Evolutionary conservation across 1,140 invertebrate genomes (phyloP).

Genomic region (Hypothenemus hampei): DNA sequence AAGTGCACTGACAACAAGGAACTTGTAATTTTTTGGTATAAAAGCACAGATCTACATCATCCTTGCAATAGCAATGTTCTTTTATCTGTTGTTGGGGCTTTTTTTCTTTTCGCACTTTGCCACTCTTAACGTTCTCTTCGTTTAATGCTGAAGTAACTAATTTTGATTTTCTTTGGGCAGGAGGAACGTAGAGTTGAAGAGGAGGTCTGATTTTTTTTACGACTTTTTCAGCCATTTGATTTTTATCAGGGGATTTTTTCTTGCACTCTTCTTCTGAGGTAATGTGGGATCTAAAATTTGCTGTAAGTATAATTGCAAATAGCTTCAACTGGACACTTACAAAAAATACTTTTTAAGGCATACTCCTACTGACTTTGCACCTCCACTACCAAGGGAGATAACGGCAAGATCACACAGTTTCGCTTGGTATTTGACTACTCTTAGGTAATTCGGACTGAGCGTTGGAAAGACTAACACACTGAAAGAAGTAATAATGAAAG

Average conservation of each 20-base stretch:
- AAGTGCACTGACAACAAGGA: constrained; percentile 7
- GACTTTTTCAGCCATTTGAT: constrained; percentile 26
- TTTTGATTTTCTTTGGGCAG: constrained; percentile 36
- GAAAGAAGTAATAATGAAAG: constrained; percentile 42
- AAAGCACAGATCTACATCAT: constrained; percentile 3
- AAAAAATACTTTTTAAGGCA: constrained; percentile 33
- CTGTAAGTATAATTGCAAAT: neutral
- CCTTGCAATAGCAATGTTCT: constrained; percentile 8
- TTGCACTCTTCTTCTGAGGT: constrained; percentile 8
- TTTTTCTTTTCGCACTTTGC: too few relatives aligned
- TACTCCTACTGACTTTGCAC: constrained; percentile 31
- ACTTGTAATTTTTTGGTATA: neutral
- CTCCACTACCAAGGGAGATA: constrained; percentile 29
- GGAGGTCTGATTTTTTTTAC: constrained; percentile 31
- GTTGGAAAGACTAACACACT: constrained; percentile 39
- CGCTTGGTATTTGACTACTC: constrained; percentile 37
- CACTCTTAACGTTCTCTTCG: neutral
- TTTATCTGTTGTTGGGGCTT: too few relatives aligned
- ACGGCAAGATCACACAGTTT: constrained; percentile 37
- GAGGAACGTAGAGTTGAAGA: constrained; percentile 38
- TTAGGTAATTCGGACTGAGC: constrained; percentile 37
- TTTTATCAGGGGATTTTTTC: too few relatives aligned
- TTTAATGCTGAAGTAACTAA: neutral
- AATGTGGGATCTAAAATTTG: constrained; percentile 6
- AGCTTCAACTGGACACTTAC: constrained; percentile 20